Base-by-base conservation (phyloP, 2,797 vertebrate species). In the Brachymystax lenok region DNA sequence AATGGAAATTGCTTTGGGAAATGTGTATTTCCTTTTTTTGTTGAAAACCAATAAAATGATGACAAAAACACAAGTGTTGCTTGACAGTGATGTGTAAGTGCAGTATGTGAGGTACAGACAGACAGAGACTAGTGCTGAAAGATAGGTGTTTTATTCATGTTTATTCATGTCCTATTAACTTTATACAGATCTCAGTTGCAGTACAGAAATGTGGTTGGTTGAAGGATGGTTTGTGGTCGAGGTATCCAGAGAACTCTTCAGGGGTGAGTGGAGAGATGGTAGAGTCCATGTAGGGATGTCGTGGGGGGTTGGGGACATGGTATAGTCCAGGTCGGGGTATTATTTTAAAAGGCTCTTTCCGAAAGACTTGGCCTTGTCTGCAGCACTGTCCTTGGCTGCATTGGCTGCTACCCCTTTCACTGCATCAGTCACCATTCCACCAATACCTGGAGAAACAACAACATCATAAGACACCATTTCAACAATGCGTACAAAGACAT, bases 21-120 rank as follows among this genome's bases (percentile, higher is more conserved):
- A 82, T 86, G 91, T 90, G 76, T 91, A 86, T 87, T 90, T 89
- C 86, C 88, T 88, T 87, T 90, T 82, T 79, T 86, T 74, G 72
- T 84, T 80, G 79, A 81, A 86, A 91, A 90, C 21, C 85, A 66
- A 79, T 24, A 84, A 81, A 70, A 78, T 63, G 1, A 63, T 69
- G 33, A 71, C 27, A 68, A 71, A 50, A 16, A 51, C 69, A 59
- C 10, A 24, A 2, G n/a, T 54, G 69, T 16, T 4, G 10, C 50
- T 21, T 40, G 35, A 70, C n/a, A 13, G 19, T 59, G 56, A n/a
- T 59, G 56, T 59, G 6, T 59, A 59, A 5, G 27, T 1, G 14
- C 30, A 40, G 68, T 14, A 21, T 5, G 35, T 69, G 68, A 40
- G 19, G 14, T 21, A 35, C 35, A 69, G 35, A 16, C 14, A 40